These are phyloP conservation scores for Tupaia chinensis DNA, from an alignment of 2,113 vertebrate genomes.

Conservation along the genomic window DNA sequence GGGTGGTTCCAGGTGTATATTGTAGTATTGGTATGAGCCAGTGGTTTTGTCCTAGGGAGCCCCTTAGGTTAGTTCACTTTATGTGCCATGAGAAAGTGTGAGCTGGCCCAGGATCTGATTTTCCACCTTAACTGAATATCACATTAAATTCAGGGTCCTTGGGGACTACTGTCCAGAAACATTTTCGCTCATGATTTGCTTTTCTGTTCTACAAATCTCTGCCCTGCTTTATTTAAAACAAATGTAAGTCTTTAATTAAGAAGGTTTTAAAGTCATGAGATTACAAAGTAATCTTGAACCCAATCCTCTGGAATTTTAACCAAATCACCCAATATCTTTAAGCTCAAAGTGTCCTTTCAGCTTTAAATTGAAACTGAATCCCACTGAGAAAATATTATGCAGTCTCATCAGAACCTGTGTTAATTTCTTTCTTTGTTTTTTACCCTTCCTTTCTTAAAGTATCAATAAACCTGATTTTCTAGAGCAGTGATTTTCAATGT, in stretches of 20 bases:
- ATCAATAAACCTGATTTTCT: slow-evolving; percentile 53
- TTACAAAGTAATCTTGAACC: slow-evolving; percentile 78
- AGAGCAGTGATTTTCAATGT: neutral
- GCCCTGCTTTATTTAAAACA: slow-evolving; percentile 72
- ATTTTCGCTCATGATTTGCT: slow-evolving; percentile 16
- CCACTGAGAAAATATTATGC: slow-evolving; percentile 46
- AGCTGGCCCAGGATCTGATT: neutral
- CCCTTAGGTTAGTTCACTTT: neutral
- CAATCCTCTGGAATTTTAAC: slow-evolving; percentile 72
- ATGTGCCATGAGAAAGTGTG: accelerated
- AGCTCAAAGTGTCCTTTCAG: slow-evolving; percentile 59
- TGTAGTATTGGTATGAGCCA: neutral
- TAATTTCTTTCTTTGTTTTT: slow-evolving; percentile 60
- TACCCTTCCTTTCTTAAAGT: slow-evolving; percentile 23
- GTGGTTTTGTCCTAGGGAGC: neutral
- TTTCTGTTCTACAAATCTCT: slow-evolving; percentile 45
- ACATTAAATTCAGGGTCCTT: neutral
- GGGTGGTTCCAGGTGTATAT: neutral
- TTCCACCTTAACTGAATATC: slow-evolving; percentile 36
- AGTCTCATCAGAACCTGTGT: slow-evolving; percentile 35
- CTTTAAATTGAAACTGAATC: slow-evolving; percentile 77
- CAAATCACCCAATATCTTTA: slow-evolving; percentile 68
- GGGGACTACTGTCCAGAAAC: neutral
- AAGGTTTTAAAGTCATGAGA: slow-evolving; percentile 74
- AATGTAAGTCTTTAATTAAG: slow-evolving; percentile 75